These are phyloP conservation scores for Ailuropoda melanoleuca DNA, from an alignment of 2,113 vertebrate species.

Conservation along the genomic window DNA sequence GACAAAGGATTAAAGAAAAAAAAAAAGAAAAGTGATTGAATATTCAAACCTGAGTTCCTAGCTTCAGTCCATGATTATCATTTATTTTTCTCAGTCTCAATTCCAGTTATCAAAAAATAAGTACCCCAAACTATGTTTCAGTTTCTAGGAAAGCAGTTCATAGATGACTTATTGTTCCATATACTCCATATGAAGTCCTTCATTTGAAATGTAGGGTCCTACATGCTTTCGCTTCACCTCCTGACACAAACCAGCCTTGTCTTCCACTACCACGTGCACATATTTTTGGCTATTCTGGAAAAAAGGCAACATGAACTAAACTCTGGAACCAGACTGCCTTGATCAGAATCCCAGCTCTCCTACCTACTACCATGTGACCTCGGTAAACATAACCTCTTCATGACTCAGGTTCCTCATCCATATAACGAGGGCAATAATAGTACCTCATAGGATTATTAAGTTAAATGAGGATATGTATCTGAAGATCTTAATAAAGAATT, in stretches of 20 bases:
- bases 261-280: not conserved
- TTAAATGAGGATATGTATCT: not conserved
- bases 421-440: not conserved
- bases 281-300: not conserved
- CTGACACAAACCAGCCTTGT: not conserved
- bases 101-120: not conserved
- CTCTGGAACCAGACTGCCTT: not conserved
- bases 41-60: not conserved
- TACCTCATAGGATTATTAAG: not conserved
- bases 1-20: not conserved
- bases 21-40: not conserved
- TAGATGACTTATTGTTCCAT: not conserved
- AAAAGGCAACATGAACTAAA: not conserved
- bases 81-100: not conserved
- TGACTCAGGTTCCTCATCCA: not conserved
- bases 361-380: not conserved
- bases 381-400: not conserved
- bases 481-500: not conserved
- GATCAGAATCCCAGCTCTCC: not conserved
- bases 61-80: not conserved
- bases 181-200: not conserved
- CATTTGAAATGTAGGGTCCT: not conserved
- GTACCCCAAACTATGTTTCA: not conserved
- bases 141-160: not conserved
- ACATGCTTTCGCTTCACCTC: not conserved